Evolutionary conservation across 1,140 invertebrate species (phyloP), one percentile per base, ranked within the genome.

Genomic region (Cyphomyrmex costatus): DNA sequence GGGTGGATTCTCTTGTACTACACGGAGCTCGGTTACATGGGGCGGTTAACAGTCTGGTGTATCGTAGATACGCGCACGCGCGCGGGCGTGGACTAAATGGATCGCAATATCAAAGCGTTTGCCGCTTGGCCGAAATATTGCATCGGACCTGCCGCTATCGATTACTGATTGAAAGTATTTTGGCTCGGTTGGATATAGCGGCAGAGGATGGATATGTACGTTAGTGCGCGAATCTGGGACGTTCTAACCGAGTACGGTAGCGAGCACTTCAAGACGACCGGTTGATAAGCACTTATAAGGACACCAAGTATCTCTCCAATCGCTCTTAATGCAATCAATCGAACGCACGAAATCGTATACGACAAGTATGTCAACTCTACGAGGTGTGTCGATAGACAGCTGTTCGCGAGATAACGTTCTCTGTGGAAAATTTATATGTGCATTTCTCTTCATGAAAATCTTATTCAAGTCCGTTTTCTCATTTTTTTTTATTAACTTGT

Each of bases 241-340:
- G 12, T 60, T 83, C 14, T 73, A 73, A 73, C 66, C 68, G 66
- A 61, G 36, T 61, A 60, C 36, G 53, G 65, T 58, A 70, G 27
- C 19, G 42, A 51, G 33, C 65, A n/a, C 53, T 60, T 33, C 66
- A 36, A 46, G 65, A 83, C 53, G 36, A 60, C 63, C 24, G 65
- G 49, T 83, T 83, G 68, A 83, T 73, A 60, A 83, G 56, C 79
- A 74, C 79, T 83, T 83, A 83, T 74, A 74, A 73, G 79, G 79
- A 19, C 66, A 73, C 79, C n/a, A 1, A 12, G 76, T 73, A 21
- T 73, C 21, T 46, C 63, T 79, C 21, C 19, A n/a, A 30, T 51
- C 53, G n/a, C 16, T 42, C 21, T 12, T 60, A 73, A 74, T 49
- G 36, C 66, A 53, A 60, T 83, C 33, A 46, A 30, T 60, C 36